These are phyloP conservation scores for Parasteatoda tepidariorum DNA, from an alignment of 1,140 invertebrate species.

Conservation along the genomic window DNA sequence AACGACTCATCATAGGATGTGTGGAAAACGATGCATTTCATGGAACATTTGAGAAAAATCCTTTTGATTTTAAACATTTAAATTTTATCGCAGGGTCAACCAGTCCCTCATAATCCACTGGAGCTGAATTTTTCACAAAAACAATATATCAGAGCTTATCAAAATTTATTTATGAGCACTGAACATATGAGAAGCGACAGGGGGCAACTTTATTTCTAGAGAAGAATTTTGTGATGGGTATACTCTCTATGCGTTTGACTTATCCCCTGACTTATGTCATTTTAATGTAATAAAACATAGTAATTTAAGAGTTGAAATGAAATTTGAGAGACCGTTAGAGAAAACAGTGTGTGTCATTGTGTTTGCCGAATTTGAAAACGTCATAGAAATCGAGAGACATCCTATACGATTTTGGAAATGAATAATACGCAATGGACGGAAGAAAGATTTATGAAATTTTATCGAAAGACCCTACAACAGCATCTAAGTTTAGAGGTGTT, in stretches of 20 bases:
- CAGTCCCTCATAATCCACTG: not conserved
- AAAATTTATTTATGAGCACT: not conserved
- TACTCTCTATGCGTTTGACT: slow-evolving; percentile 1
- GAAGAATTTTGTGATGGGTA: not conserved
- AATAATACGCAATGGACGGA: not conserved
- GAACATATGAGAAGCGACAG: not conserved
- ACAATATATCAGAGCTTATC: not conserved
- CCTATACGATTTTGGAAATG: not conserved
- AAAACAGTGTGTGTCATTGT: not conserved
- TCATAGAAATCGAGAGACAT: slow-evolving; percentile 1
- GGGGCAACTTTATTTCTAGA: not conserved
- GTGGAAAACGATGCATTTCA: slow-evolving; percentile 15
- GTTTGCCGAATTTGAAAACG: not conserved
- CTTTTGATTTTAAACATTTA: not conserved
- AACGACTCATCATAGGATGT: not conserved
- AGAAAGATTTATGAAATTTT: too few relatives aligned
- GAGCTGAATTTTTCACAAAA: not conserved
- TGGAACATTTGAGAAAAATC: not conserved
- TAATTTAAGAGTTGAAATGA: not conserved
- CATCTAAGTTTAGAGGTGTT: not conserved
- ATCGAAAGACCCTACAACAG: not conserved
- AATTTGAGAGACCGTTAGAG: not conserved
- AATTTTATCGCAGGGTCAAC: not conserved
- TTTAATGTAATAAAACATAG: not conserved
- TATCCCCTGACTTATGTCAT: slow-evolving; percentile 2